phyloP scores from a whole-genome alignment of 2,797 vertebrate species.

The Chelon auratus region DNA sequence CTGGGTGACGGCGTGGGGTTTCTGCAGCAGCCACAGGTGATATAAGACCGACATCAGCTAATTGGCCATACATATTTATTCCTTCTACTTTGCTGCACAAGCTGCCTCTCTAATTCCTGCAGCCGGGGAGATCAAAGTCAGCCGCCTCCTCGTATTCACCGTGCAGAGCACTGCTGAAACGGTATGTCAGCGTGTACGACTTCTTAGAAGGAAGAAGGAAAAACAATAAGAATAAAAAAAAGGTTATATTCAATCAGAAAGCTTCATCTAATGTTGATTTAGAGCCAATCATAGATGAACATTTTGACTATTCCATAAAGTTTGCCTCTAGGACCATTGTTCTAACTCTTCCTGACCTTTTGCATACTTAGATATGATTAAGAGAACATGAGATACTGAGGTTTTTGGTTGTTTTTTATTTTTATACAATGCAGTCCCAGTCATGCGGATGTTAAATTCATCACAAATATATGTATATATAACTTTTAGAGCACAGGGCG shows the following conservation, averaged over 20 bases:
- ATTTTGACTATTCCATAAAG: neutral
- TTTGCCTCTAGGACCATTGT: neutral
- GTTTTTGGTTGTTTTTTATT: neutral
- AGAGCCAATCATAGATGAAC: no score
- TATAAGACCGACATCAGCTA: neutral
- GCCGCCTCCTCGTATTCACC: constrained; percentile 8
- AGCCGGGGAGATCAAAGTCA: constrained; percentile 28
- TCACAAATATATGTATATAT: neutral
- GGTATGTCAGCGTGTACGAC: constrained; percentile 22
- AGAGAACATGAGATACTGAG: neutral
- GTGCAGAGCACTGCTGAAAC: constrained; percentile 28
- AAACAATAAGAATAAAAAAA: no score
- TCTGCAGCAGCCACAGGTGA: constrained; percentile 3
- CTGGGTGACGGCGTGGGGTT: neutral
- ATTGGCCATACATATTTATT: constrained; percentile 2
- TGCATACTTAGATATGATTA: constrained; percentile 15
- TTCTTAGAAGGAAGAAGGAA: neutral
- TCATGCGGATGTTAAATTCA: neutral
- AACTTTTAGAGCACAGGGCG: neutral
- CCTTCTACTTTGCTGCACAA: neutral
- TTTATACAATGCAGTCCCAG: constrained; percentile 5
- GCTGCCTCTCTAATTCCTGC: constrained; percentile 8
- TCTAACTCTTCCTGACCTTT: neutral
- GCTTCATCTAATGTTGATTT: no score
- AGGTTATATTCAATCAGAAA: no score